These are phyloP conservation scores for Pseudomyrmex concolor DNA, from an alignment of 1,140 invertebrate genomes.

Conservation along the genomic window DNA sequence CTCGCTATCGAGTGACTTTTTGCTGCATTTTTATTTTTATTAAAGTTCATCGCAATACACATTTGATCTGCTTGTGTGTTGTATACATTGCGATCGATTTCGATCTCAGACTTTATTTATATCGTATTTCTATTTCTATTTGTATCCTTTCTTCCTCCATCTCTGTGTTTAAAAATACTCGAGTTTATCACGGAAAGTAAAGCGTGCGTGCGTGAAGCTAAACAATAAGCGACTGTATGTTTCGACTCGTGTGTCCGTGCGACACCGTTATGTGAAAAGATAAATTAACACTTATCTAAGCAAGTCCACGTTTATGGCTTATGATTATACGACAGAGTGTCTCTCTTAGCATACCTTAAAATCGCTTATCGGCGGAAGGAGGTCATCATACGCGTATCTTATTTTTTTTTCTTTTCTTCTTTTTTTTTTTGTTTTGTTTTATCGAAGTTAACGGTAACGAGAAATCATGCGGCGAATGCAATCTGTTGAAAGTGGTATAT, in stretches of 20 bases:
- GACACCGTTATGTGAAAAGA: conserved; percentile 66
- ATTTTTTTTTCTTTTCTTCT: neutral
- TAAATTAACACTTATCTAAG: conserved; percentile 65
- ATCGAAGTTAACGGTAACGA: conserved; percentile 31
- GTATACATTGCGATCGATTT: no score
- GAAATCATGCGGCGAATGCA: neutral
- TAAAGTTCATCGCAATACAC: no score
- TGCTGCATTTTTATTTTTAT: no score
- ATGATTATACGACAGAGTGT: conserved; percentile 54
- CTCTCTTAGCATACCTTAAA: conserved; percentile 61
- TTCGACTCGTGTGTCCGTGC: conserved; percentile 31
- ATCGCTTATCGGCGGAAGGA: conserved; percentile 59
- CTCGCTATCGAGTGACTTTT: no score
- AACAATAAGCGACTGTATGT: conserved; percentile 1
- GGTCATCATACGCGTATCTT: conserved; percentile 4
- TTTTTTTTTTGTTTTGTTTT: neutral
- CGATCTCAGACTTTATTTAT: no score
- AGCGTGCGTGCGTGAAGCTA: neutral
- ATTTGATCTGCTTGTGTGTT: no score
- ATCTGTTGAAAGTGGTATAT: no score
- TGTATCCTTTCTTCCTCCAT: no score
- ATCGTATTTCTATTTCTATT: no score
- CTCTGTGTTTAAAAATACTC: no score
- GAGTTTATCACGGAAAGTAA: no score
- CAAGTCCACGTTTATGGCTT: conserved; percentile 8